Base-by-base conservation (phyloP, 92 coral and sea anemone genomes). In the Desmophyllum pertusum region DNA sequence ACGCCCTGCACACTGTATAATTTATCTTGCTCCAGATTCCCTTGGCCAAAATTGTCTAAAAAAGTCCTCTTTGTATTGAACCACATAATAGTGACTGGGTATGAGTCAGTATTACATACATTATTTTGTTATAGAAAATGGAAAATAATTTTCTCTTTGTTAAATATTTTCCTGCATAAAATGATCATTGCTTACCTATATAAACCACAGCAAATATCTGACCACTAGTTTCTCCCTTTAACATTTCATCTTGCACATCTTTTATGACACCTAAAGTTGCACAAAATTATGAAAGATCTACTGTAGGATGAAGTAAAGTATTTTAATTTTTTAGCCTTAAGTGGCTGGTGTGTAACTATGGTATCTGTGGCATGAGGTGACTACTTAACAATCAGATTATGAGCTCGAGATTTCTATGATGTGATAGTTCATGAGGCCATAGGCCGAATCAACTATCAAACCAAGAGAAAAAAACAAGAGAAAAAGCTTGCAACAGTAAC, bases 121-220 rank as follows among this genome's bases (percentile, higher is more conserved):
- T 63, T 65, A 3, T 30, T 38, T 25, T 23, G 30, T 55, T 5
- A 6, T 53, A 55, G 8, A 55, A 55, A 19, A 55, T 55, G 29
- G 62, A 55, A 55, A 53, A 4, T 5, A 48, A 55, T 55, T 55
- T 55, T 55, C 4, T 19, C 19, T 52, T 5, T 4, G 57, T 21
- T 11, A 10, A 48, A 48, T 48, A 48, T 48, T 48, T 14, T 14
- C 53, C 53, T 48, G 13, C 17, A 4, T 13, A 48, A 48, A 48
- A 48, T 48, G 1, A 48, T 48, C 1, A 45, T 45, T 45, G 51
- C 93, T 88, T 52, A 92, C 99, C 98, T 53, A 96, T 90, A 86
- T 96, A 86, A 51, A 96, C 93, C 6, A 96, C 88, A 45, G 99
- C 99, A 94, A 96, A 96, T 61, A 94, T 85, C 75, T 94, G 85